Conservation (phyloP, 2,113 vertebrate species). For the Mustela nigripes region DNA sequence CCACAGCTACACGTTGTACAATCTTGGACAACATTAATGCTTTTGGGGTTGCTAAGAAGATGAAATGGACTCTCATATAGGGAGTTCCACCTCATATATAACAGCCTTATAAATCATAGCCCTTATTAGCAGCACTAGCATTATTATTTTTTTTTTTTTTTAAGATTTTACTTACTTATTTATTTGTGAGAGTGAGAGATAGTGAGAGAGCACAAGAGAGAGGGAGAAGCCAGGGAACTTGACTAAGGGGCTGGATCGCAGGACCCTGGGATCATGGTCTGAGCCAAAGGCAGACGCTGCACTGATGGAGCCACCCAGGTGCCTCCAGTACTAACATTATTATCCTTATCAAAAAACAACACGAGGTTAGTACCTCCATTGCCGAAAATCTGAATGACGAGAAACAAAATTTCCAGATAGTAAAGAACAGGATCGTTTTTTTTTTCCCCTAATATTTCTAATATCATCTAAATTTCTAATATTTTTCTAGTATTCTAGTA, state of each 20-base stretch:
- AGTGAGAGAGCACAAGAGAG: neutral
- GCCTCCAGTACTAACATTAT: neutral
- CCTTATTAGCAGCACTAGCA: neutral
- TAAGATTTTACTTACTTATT: neutral
- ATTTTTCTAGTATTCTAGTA: no score
- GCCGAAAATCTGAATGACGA: neutral
- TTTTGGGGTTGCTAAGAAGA: neutral
- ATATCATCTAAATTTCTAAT: no score
- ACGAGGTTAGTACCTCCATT: neutral
- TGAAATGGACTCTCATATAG: neutral
- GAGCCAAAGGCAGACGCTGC: neutral
- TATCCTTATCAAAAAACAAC: neutral
- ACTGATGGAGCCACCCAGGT: neutral
- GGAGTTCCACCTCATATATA: neutral
- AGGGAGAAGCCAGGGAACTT: neutral
- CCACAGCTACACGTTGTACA: neutral
- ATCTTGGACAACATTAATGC: neutral
- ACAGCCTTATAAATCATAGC: neutral
- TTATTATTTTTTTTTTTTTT: neutral
- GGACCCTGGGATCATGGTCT: neutral
- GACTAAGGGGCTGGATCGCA: no score
- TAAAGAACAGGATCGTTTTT: neutral
- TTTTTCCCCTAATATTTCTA: neutral
- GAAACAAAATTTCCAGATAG: neutral
- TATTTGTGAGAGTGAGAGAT: neutral